Evolutionary conservation across 2,888 invertebrate species (phyloP).

Genomic region (Caenorhabditis doughertyi): DNA sequence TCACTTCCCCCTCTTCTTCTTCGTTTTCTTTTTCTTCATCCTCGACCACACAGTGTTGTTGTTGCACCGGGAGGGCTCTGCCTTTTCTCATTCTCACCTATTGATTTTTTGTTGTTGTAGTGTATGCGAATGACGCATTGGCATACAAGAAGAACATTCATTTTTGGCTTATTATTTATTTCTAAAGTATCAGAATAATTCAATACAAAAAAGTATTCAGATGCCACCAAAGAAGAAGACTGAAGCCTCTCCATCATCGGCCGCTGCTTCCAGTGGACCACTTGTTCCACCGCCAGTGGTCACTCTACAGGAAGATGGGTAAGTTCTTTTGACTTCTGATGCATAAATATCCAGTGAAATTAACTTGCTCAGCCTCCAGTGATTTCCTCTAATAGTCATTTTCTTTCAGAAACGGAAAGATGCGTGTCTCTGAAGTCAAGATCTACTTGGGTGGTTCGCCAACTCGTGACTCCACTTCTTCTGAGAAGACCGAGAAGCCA

Average conservation of each 20-base stretch:
- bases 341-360: background rate
- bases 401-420: background rate
- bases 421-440: background rate
- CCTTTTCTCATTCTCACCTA: conserved; percentile 3
- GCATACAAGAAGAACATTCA: background rate
- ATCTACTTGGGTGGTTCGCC: background rate
- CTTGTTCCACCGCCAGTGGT: background rate
- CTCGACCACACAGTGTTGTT: background rate
- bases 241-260: background rate
- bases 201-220: background rate
- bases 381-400: background rate
- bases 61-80: conserved; percentile 31
- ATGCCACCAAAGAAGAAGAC: conserved; percentile 19
- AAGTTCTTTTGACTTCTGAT: too few species aligned
- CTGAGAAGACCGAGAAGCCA: conserved; percentile 26
- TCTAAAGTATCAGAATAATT: too few species aligned
- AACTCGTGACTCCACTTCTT: background rate
- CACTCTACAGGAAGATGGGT: background rate
- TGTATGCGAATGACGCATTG: too few species aligned
- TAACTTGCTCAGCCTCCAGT: background rate
- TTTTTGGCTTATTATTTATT: too few species aligned
- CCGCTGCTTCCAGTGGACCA: background rate
- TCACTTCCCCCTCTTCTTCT: conserved; percentile 6
- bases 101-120: too few species aligned
- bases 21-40: conserved; percentile 2